Evolutionary conservation across 2,797 vertebrate genomes (phyloP), one percentile per base, ranked within the genome.

Genomic region (Falco cherrug): DNA sequence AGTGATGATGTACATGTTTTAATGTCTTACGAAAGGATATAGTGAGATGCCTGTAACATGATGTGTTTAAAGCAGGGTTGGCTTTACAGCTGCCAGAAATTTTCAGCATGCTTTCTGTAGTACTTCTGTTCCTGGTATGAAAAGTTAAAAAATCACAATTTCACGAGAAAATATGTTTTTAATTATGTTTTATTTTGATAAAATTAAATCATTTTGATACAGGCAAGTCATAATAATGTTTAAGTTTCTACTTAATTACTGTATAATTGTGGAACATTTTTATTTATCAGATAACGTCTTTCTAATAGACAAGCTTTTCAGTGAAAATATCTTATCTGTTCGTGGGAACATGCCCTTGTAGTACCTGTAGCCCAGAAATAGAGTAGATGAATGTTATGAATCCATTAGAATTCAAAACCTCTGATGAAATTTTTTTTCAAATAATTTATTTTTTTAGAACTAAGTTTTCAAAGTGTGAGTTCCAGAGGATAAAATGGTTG

Each of bases 401-500:
- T 26, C 29, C 56, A 45, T 54, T 78, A 82, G 25, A 69, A 95
- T 73, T 76, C 63, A 77, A 88, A 95, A 79, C 9, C 5, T 84
- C 70, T 35, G 35, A 35, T 76, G 35, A 83, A 85, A 64, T 6
- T 0, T 3, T 33, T 33, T 64, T 75, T 89, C 16, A 75, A 69
- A 54, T 63, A 69, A 37, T 88, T 93, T 35, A 19, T 39, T 95
- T 94, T 90, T 82, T 61, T 65, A 65, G 65, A 81, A 76, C 59
- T 65, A 28, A 39, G 22, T 89, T 97, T 93, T 93, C 37, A 54
- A 84, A 94, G 61, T 86, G 21, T 47, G 67, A 89, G 56, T 84
- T 93, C 65, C 83, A 71, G 57, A 68, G 86, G 22, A 82, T 89
- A 70, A 88, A 95, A 83, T 92, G 61, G 33, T 87, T 96, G 90